Base-by-base conservation (phyloP, 2,797 vertebrate species). In the Dendrocincla tyrannina region DNA sequence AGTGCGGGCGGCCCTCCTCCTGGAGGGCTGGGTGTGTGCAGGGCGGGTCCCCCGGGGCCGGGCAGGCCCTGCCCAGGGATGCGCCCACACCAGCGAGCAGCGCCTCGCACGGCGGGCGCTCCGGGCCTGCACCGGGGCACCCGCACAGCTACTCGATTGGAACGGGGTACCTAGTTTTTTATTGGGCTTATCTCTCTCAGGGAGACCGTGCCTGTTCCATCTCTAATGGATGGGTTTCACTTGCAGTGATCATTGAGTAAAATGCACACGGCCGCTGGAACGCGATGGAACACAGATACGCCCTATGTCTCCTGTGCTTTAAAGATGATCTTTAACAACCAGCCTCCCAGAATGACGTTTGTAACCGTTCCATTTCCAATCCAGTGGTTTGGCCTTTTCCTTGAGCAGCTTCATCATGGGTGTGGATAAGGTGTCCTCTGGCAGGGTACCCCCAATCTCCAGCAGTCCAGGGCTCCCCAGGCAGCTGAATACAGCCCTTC, bases 191-290 rank as follows among this genome's bases (percentile, higher is more conserved):
- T 39, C 39, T 39, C 39, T 39, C 23, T 32, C 17, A 3, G 30
- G 52, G 19, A 9, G 3, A 6, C 8, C 2, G 32, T 10, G 18
- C 11, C 9, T 9, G 3, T 74, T 8, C 10, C 42, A 11, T n/a
- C 17, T 64, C 10, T 64, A 7, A 15, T 1, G 23, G 16, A 1
- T 4, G 18, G 7, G 8, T 44, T 47, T 72, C 0, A 0, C 0
- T 0, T 20, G 13, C 23, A 4, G n/a, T 5, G 20, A 22, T 42
- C 37, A 2, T 35, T 18, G 10, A 23, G 37, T 53, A 10, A 62
- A 35, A 50, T 5, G 28, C 15, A 0, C 5, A 1, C 5, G 37
- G 25, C 55, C 53, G 0, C 13, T 28, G n/a, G 15, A 28, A 39
- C 1, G 7, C 41, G 25, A 33, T 58, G 25, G 8, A 23, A 11